phyloP scores from a whole-genome alignment of 2,113 vertebrate species.

The Montifringilla adamsi region DNA sequence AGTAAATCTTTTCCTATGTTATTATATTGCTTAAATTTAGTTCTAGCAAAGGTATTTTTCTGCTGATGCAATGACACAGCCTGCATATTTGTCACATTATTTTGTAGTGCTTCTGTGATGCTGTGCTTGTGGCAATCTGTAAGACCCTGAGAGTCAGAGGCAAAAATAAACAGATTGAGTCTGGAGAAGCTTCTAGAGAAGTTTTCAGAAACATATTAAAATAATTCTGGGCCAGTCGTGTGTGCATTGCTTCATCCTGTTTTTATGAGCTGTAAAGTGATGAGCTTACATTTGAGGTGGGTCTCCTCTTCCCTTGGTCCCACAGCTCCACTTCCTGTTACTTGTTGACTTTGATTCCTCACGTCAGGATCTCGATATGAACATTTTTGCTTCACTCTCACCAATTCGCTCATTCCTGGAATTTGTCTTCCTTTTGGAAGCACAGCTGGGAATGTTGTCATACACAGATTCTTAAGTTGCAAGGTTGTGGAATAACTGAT shows the following conservation, averaged over 20 bases:
- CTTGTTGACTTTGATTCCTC: not conserved
- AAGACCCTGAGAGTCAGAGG: not conserved
- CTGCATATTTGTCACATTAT: not conserved
- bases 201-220: not conserved
- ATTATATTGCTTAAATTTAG: constrained; percentile 45
- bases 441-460: constrained; percentile 14
- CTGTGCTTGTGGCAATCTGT: not conserved
- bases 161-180: not conserved
- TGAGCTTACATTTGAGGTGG: not conserved
- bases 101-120: constrained; percentile 16
- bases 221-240: not conserved
- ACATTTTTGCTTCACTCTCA: not conserved
- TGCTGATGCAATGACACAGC: not conserved
- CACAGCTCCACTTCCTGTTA: not conserved
- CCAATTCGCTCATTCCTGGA: not conserved
- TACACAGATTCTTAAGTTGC: not conserved
- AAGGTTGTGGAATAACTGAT: constrained; percentile 14
- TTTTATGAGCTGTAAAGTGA: not conserved
- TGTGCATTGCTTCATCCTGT: not conserved
- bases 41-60: constrained; percentile 32
- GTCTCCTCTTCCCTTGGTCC: not conserved
- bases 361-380: not conserved
- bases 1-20: not conserved
- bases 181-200: not conserved
- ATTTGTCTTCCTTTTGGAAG: constrained; percentile 1